These are phyloP conservation scores for Silurus aristotelis DNA, from an alignment of 2,797 vertebrate genomes.

Conservation along the genomic window DNA sequence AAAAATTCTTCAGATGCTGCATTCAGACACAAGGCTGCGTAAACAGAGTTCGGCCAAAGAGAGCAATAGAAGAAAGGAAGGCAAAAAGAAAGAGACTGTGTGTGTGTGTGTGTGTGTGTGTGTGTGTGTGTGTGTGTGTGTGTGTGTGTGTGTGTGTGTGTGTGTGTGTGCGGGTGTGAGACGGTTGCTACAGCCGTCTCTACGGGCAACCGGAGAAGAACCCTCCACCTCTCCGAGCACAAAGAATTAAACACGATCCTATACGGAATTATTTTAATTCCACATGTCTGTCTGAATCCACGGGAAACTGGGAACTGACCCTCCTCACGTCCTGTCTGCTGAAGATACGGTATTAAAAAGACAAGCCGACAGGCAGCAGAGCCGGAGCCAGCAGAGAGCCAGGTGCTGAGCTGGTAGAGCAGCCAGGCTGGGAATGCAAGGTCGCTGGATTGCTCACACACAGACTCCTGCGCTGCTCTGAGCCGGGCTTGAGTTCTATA, in stretches of 20 bases:
- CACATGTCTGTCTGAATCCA: conserved; percentile 49
- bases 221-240: conserved; percentile 53
- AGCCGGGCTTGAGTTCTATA: not conserved
- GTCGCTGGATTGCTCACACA: conserved; percentile 11
- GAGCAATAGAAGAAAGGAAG: conserved; percentile 14
- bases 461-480: not conserved
- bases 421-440: conserved; percentile 22
- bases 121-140: conserved; percentile 43
- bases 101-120: conserved; percentile 32
- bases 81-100: conserved; percentile 44
- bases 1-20: conserved; percentile 38
- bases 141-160: conserved; percentile 41
- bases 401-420: conserved; percentile 36
- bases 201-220: conserved; percentile 59
- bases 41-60: conserved; percentile 50
- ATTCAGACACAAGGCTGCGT: conserved; percentile 52
- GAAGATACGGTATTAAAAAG: conserved; percentile 45
- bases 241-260: conserved; percentile 54
- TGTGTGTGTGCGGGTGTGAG: conserved; percentile 47
- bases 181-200: conserved; percentile 57
- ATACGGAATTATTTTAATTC: conserved; percentile 60
- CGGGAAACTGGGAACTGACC: conserved; percentile 33
- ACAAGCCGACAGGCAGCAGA: conserved; percentile 5
- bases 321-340: conserved; percentile 41
- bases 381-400: conserved; percentile 28